phyloP scores from a whole-genome alignment of 2,888 invertebrate genomes.

The Platycheirus rosarum region DNA sequence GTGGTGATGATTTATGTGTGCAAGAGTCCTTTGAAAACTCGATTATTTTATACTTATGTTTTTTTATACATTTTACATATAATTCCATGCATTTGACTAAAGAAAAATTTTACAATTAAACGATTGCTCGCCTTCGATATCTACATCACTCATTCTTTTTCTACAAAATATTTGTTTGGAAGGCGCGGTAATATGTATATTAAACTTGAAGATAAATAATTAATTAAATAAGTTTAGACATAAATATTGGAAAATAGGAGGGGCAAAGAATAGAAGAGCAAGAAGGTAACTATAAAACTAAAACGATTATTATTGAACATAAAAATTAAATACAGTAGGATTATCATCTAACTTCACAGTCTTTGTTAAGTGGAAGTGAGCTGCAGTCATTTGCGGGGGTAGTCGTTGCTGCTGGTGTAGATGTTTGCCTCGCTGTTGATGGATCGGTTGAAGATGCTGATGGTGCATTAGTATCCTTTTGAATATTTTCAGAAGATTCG shows the following conservation, averaged over 20 bases:
- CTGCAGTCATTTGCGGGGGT: conserved; percentile 76
- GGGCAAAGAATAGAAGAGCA: conserved; percentile 18
- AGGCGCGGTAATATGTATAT: conserved; percentile 64
- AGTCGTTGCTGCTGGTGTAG: conserved; percentile 71
- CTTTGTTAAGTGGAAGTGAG: conserved; percentile 87
- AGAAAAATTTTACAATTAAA: conserved; percentile 50
- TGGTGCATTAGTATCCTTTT: conserved; percentile 86
- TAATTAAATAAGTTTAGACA: conserved; percentile 61
- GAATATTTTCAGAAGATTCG: conserved; percentile 86
- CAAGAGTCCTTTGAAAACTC: conserved; percentile 30
- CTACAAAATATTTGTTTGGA: conserved; percentile 61
- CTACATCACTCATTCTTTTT: conserved; percentile 55
- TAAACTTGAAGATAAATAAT: conserved; percentile 68
- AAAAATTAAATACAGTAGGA: conserved; percentile 73
- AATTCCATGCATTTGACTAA: conserved; percentile 73
- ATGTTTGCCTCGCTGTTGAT: conserved; percentile 37
- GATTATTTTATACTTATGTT: conserved; percentile 32
- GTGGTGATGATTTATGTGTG: conserved; percentile 49
- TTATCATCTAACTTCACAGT: conserved; percentile 95
- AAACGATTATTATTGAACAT: conserved; percentile 68
- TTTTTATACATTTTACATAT: conserved; percentile 34
- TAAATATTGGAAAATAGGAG: conserved; percentile 62
- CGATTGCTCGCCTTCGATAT: conserved; percentile 63
- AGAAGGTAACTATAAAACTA: conserved; percentile 41
- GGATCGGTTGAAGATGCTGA: conserved; percentile 71